Conservation (phyloP, 2,888 invertebrate species). For the Eupelmus urozonus region DNA sequence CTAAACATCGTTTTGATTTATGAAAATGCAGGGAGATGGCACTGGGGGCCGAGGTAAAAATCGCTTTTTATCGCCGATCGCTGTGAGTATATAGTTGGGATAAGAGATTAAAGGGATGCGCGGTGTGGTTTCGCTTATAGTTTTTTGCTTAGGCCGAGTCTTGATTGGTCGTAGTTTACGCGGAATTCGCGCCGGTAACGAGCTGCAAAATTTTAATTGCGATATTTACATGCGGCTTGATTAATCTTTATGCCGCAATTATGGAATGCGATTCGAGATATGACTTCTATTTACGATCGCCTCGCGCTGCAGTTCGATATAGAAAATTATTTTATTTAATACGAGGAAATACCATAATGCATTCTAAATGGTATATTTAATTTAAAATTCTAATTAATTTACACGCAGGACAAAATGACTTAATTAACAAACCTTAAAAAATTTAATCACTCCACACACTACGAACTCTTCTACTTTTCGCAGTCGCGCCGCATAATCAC, state of each 20-base stretch:
- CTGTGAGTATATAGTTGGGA: background rate
- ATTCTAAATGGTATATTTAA: background rate
- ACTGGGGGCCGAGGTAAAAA: background rate
- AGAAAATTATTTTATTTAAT: too few species aligned
- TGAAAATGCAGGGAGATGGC: conserved; percentile 34
- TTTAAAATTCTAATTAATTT: background rate
- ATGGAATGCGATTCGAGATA: background rate
- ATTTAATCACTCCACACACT: too few species aligned
- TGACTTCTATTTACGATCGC: background rate
- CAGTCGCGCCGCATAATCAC: too few species aligned
- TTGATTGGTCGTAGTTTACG: background rate
- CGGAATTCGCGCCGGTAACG: background rate
- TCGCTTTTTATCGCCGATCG: background rate
- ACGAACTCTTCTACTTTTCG: too few species aligned
- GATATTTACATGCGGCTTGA: conserved; percentile 3
- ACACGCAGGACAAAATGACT: background rate
- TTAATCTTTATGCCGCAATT: conserved; percentile 28
- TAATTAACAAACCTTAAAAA: background rate
- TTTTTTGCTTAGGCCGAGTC: background rate
- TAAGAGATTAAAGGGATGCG: background rate
- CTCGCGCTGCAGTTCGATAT: background rate
- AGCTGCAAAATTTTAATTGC: conserved; percentile 31
- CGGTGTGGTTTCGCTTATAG: background rate
- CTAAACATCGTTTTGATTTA: conserved; percentile 43
- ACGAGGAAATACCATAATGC: too few species aligned